Evolutionary conservation across 2,113 vertebrate genomes (phyloP).

Genomic region (Saimiri boliviensis): DNA sequence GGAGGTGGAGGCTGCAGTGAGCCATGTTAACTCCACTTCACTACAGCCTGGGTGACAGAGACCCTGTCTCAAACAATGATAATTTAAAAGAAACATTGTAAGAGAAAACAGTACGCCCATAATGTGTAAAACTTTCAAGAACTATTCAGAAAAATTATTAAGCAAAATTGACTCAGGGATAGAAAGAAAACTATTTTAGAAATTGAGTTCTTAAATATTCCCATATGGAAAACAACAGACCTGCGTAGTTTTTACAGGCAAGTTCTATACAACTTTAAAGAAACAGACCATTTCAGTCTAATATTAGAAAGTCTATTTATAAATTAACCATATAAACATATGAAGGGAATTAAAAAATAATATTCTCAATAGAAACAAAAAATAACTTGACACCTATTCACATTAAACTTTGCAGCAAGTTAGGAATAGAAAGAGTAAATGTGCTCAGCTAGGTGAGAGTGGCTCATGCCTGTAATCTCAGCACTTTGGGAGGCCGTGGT

Average conservation of each 20-base stretch:
- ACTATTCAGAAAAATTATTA: slow-evolving; percentile 25
- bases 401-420: neutral
- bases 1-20: no score
- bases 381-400: neutral
- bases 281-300: neutral
- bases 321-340: neutral
- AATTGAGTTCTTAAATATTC: neutral
- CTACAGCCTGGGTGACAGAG: no score
- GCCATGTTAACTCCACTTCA: no score
- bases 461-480: no score
- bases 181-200: neutral
- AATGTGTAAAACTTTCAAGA: neutral
- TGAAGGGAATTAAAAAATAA: neutral
- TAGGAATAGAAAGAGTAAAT: neutral
- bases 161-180: neutral
- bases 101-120: neutral
- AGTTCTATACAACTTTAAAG: slow-evolving; percentile 2
- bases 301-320: neutral
- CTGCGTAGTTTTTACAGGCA: neutral
- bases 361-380: neutral
- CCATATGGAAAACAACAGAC: neutral
- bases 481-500: no score
- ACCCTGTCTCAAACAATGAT: neutral
- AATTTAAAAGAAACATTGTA: neutral
- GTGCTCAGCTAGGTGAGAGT: no score